Conservation (phyloP, 2,113 vertebrate genomes). For the Acanthisitta chloris region DNA sequence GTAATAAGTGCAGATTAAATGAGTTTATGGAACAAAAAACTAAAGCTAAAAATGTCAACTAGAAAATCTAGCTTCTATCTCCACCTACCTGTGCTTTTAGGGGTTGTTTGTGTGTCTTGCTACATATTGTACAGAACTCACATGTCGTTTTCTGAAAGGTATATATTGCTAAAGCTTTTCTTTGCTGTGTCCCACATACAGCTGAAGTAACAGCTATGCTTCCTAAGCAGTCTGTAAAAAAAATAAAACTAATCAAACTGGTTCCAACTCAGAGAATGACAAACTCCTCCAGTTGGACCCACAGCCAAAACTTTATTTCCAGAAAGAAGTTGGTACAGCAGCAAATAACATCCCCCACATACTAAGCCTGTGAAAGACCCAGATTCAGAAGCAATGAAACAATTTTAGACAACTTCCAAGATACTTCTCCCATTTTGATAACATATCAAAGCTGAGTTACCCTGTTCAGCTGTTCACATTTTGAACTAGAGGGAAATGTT, state of each 20-base stretch:
- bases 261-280: not conserved
- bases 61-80: not conserved
- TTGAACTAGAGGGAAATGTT: not conserved
- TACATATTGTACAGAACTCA: not conserved
- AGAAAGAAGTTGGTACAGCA: not conserved
- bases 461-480: not conserved
- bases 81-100: not conserved
- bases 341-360: not conserved
- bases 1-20: not conserved
- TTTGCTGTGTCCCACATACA: not conserved
- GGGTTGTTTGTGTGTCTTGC: not conserved
- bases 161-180: not conserved
- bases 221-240: not conserved
- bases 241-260: no score
- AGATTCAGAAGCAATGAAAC: not conserved
- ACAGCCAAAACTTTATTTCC: not conserved
- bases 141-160: not conserved
- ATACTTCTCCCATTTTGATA: not conserved
- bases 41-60: not conserved
- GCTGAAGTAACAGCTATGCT: not conserved
- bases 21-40: not conserved
- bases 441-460: not conserved
- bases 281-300: not conserved
- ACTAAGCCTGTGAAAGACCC: not conserved
- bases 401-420: not conserved